A percentile compares a stretch with the other conserved stretches of the same genome.
phyloP scores from a whole-genome alignment of 37 sponge, comb jelly and placozoan genomes.

The Spongilla lacustris region DNA sequence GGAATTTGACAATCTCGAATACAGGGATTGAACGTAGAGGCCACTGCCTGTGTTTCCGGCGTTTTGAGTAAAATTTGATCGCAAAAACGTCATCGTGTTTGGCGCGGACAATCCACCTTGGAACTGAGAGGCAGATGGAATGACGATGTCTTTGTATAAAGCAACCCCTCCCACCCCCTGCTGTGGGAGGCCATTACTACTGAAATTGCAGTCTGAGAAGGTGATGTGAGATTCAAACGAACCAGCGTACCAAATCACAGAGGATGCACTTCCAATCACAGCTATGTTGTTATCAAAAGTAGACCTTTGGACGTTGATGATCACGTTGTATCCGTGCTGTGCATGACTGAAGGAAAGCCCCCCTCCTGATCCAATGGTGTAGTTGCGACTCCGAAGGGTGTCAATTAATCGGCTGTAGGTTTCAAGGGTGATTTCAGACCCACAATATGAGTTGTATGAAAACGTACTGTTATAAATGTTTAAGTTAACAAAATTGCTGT shows the following conservation, averaged over 20 bases:
- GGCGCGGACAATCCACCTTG: not conserved
- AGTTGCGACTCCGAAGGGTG: not conserved
- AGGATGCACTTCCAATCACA: not conserved
- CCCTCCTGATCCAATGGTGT: not conserved
- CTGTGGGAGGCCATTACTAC: not conserved
- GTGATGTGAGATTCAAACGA: not conserved
- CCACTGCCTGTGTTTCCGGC: not conserved
- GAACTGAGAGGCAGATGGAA: not conserved
- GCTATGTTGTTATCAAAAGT: not conserved
- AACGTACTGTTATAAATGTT: constrained; percentile 25
- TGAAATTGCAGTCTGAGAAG: not conserved
- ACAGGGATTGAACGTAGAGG: constrained; percentile 16
- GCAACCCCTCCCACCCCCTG: not conserved
- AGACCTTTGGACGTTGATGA: not conserved
- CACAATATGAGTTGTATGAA: constrained; percentile 16
- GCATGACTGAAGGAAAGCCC: not conserved
- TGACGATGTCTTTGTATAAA: not conserved
- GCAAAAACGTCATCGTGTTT: not conserved
- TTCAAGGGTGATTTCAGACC: not conserved
- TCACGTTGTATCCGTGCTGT: not conserved
- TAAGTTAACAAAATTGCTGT: not conserved
- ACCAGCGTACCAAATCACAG: not conserved
- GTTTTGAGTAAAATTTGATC: constrained; percentile 15
- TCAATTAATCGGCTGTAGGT: not conserved
- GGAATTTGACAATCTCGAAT: not conserved